A percentile compares a stretch with the other conserved stretches of the same genome.
These are phyloP conservation scores for Saimiri boliviensis DNA, from an alignment of 2,113 vertebrate species.

Conservation along the genomic window DNA sequence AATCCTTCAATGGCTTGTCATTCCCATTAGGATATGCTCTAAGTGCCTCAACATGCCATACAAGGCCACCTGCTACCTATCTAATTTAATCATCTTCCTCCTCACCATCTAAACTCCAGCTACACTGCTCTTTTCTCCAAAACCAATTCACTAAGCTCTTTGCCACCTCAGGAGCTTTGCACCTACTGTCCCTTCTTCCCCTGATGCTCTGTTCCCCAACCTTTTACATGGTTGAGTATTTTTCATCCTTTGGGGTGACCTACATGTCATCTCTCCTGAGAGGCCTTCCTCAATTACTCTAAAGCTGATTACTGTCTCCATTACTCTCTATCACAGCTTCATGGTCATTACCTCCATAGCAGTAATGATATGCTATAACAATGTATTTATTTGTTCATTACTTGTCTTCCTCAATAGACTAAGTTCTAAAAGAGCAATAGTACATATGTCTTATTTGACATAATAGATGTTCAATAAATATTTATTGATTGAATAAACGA, in stretches of 20 bases:
- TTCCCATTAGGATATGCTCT: not conserved
- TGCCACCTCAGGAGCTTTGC: not conserved
- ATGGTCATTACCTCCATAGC: not conserved
- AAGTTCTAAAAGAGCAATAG: not conserved
- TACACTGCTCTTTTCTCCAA: not conserved
- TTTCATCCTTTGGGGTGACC: not conserved
- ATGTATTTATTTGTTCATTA: not conserved
- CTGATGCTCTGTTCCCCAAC: not conserved
- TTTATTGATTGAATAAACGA: not conserved
- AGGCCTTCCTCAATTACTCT: not conserved
- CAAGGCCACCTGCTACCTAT: not conserved
- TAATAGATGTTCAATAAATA: slow-evolving; percentile 9
- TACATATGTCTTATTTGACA: not conserved
- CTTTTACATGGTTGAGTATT: not conserved
- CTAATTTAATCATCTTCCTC: not conserved
- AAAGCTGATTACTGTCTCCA: not conserved
- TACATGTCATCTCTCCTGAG: not conserved
- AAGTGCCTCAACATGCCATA: not conserved
- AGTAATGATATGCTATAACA: not conserved
- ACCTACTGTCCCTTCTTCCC: not conserved
- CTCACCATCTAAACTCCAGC: not conserved
- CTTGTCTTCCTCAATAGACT: not conserved
- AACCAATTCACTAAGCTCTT: not conserved
- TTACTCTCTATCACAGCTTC: not conserved
- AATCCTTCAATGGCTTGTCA: not conserved